phyloP scores from a whole-genome alignment of 2,888 invertebrate genomes.

The Ormyrus rosae region DNA sequence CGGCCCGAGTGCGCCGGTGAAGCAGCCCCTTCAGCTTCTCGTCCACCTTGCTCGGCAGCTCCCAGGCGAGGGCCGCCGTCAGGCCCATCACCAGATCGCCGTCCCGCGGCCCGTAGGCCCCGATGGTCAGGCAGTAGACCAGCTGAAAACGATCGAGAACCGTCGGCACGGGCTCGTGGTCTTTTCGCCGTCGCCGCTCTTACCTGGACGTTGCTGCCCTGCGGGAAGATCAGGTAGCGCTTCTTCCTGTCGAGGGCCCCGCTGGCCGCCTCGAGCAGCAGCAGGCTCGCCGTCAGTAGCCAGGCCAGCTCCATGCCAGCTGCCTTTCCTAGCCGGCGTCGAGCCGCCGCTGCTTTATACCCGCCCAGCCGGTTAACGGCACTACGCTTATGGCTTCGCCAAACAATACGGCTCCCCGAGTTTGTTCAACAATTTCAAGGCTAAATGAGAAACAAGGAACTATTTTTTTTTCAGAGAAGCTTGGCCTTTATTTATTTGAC shows the following conservation, averaged over 20 bases:
- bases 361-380: neutral
- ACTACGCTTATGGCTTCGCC: neutral
- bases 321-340: neutral
- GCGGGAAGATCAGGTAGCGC: conserved; percentile 79
- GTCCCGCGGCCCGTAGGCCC: conserved; percentile 76
- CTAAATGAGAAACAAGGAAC: too few species aligned
- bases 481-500: too few species aligned
- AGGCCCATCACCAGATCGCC: conserved; percentile 82
- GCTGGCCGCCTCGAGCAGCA: neutral
- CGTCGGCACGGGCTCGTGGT: neutral
- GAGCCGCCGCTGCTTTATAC: neutral
- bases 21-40: conserved; percentile 70
- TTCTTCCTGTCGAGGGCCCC: conserved; percentile 74
- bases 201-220: conserved; percentile 81
- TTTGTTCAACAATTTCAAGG: too few species aligned
- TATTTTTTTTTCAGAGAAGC: too few species aligned
- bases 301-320: neutral
- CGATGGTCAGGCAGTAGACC: conserved; percentile 81
- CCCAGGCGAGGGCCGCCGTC: conserved; percentile 87
- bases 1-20: conserved; percentile 80
- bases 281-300: conserved; percentile 1
- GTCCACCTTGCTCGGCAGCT: conserved; percentile 79
- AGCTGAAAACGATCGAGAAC: conserved; percentile 62
- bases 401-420: conserved; percentile 7
- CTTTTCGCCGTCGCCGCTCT: neutral